Percentiles rank a stretch among this genome's conserved stretches.
Evolutionary conservation across 1,140 invertebrate genomes (phyloP).

Genomic region (Brachionus rotundiformis): DNA sequence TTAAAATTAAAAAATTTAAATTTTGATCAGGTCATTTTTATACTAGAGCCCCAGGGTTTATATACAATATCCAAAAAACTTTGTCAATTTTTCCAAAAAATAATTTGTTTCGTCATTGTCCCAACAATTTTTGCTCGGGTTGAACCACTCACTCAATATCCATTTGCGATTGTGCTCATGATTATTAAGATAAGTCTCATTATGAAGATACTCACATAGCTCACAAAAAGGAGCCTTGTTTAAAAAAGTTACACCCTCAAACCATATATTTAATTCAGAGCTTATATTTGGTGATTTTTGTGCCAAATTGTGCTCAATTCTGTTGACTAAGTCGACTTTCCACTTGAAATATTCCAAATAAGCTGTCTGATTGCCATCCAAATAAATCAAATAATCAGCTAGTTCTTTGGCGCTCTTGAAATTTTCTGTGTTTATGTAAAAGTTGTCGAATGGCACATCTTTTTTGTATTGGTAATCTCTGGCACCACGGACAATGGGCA

Average conservation of each 20-base stretch:
- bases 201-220: constrained; percentile 16
- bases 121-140: not conserved
- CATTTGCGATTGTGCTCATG: not conserved
- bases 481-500: constrained; percentile 92
- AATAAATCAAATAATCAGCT: constrained; percentile 48
- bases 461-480: constrained; percentile 72
- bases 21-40: not conserved
- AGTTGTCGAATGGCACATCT: not conserved
- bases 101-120: constrained; percentile 11
- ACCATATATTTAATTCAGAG: not conserved
- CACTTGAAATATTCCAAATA: constrained; percentile 55
- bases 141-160: constrained; percentile 2
- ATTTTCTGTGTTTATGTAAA: constrained; percentile 19
- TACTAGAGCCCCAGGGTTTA: not conserved
- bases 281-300: not conserved
- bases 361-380: constrained; percentile 30
- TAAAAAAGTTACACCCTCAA: not conserved
- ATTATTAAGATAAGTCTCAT: not conserved
- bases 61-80: constrained; percentile 37
- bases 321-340: constrained; percentile 55
- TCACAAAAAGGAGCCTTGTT: constrained; percentile 7
- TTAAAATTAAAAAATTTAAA: not conserved
- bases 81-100: not conserved
- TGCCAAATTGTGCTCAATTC: constrained; percentile 1
- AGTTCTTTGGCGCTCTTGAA: constrained; percentile 19